Base-by-base conservation (phyloP, 2,888 invertebrate species). In the Zhuqinia jingwanae region DNA sequence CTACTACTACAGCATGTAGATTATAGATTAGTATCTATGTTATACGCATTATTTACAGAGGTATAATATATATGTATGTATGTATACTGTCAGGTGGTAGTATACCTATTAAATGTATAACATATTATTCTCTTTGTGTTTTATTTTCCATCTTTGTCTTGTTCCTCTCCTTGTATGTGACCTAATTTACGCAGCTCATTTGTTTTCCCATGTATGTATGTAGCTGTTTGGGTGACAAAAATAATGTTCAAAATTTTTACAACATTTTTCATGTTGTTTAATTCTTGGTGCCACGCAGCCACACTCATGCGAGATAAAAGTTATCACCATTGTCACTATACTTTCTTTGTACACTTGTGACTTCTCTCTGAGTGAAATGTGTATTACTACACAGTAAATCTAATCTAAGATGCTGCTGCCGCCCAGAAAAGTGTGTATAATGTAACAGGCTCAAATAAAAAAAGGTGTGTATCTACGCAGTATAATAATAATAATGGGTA, bases 141-240 rank as follows among this genome's bases (percentile, higher is more conserved):
- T 15, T 36, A 13, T 30, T 63, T 42, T 36, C n/a, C n/a, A 63
- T 63, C 27, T 65, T 36, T 30, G n/a, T n/a, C 53, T 30, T 73
- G n/a, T 5, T 50, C 5, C 50, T 73, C 17, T 27, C 50, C 22
- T 50, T 50, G 68, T 70, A 36, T 81, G 58, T 22, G 76, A 75
- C 83, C 83, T 76, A 83, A 83, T 83, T 82, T 83, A 76, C 75
- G 75, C 76, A 53, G 75, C 60, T 60, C 75, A 76, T 65, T 83
- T 83, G 75, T 76, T 83, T 56, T 27, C 58, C 30, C 8, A 30
- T 53, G 27, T 63, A 76, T 30, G 68, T 63, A 65, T 36, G 27
- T 63, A 76, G 53, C 68, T 63, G 50, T 36, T 36, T 36, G 50
- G 50, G 5, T 83, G 83, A 76, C 83, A 76, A 36, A 22, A 75